Conservation (phyloP, 2,113 vertebrate species). For the Lagopus leucura region DNA sequence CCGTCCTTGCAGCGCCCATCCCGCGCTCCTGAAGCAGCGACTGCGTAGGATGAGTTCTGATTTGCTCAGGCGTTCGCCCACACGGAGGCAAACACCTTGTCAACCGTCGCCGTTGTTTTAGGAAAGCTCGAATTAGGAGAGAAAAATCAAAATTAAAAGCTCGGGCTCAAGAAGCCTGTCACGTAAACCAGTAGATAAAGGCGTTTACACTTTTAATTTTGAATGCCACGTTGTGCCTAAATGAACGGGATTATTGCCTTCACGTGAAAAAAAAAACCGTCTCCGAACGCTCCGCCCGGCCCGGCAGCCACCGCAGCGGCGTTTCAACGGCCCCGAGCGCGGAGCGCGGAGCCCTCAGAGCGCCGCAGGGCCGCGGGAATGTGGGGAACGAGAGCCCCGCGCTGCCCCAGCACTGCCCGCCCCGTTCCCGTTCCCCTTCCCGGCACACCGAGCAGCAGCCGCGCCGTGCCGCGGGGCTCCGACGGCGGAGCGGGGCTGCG, state of each 20-base stretch:
- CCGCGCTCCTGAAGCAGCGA: neutral
- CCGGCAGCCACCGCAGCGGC: neutral
- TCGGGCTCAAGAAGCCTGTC: neutral
- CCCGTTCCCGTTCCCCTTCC: too few species aligned
- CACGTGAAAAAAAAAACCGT: neutral
- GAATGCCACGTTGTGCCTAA: rapidly evolving
- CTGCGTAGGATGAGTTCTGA: neutral
- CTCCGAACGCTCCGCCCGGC: neutral
- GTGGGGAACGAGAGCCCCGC: too few species aligned
- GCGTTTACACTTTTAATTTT: rapidly evolving
- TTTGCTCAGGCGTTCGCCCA: neutral
- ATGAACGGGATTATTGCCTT: neutral
- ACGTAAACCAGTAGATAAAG: rapidly evolving
- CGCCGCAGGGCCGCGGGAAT: too few species aligned
- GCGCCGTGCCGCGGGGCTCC: too few species aligned
- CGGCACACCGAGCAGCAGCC: too few species aligned
- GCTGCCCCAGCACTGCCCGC: too few species aligned
- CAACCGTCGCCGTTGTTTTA: neutral
- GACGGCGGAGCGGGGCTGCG: neutral
- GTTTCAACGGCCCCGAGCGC: neutral
- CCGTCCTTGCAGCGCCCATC: neutral
- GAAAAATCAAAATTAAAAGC: neutral
- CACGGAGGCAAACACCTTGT: neutral
- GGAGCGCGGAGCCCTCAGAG: too few species aligned
- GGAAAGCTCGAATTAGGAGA: neutral